Evolutionary conservation across 2,888 invertebrate genomes (phyloP).

Genomic region (Thelaira solivaga): DNA sequence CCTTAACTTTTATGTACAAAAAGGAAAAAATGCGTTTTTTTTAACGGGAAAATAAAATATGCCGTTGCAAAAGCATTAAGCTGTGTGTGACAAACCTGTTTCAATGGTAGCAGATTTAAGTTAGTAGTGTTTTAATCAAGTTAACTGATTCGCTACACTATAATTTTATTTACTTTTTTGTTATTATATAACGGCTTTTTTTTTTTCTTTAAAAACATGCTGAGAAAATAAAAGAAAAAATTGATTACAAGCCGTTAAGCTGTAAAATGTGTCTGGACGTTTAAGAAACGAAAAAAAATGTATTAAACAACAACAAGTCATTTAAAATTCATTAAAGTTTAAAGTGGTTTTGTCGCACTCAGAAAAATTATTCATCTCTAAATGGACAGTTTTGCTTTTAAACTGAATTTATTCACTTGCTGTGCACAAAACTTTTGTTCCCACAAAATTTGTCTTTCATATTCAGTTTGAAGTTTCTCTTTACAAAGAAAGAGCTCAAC

Average conservation of each 20-base stretch:
- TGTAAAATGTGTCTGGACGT: constrained; percentile 33
- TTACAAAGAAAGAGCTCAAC: too few relatives aligned
- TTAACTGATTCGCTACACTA: constrained; percentile 9
- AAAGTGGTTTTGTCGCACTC: constrained; percentile 29
- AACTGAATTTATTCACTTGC: too few relatives aligned
- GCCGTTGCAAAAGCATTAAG: constrained; percentile 42
- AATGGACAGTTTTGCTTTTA: too few relatives aligned
- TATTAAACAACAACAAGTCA: constrained; percentile 5
- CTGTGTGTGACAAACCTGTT: constrained; percentile 45
- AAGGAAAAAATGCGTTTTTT: background rate
- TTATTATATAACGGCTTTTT: constrained; percentile 55
- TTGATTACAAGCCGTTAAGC: background rate
- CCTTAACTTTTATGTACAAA: constrained; percentile 12
- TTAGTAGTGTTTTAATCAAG: constrained; percentile 52
- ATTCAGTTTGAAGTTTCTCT: too few relatives aligned
- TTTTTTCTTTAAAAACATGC: constrained; percentile 29
- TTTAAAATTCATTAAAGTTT: constrained; percentile 23
- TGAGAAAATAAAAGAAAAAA: constrained; percentile 26
- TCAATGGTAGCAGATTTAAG: constrained; percentile 48
- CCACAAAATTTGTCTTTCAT: too few relatives aligned
- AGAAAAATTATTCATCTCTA: background rate
- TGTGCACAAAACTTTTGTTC: too few relatives aligned
- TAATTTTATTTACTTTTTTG: background rate
- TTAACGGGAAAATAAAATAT: constrained; percentile 11
- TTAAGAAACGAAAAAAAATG: constrained; percentile 20